Evolutionary conservation across 2,797 vertebrate genomes (phyloP).

Genomic region (Psittacula echo): DNA sequence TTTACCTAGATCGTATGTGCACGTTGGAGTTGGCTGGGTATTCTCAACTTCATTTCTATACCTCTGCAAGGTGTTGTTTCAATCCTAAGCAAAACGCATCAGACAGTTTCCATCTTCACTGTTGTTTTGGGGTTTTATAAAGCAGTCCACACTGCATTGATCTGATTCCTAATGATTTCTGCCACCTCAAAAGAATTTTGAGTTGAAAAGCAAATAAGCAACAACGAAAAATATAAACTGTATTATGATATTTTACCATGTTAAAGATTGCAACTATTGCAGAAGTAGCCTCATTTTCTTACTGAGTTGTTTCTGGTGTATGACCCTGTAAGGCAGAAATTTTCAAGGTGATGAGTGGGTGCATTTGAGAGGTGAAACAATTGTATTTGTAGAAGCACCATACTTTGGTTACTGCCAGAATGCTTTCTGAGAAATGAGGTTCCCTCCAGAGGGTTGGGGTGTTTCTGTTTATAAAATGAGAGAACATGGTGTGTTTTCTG

Average conservation of each 20-base stretch:
- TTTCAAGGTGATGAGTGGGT: not conserved
- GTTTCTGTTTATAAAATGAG: not conserved
- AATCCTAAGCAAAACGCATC: not conserved
- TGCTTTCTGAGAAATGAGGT: not conserved
- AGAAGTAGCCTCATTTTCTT: not conserved
- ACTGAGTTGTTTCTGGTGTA: not conserved
- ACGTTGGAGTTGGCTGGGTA: not conserved
- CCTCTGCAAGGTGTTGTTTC: not conserved
- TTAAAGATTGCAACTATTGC: not conserved
- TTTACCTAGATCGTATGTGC: not conserved
- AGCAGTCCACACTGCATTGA: not conserved
- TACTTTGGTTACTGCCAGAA: not conserved
- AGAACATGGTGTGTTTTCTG: not conserved
- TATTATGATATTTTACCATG: not conserved
- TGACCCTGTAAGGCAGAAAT: not conserved
- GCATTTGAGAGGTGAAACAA: not conserved
- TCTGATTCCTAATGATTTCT: not conserved
- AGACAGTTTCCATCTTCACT: not conserved
- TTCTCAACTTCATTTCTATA: not conserved
- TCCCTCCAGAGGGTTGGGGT: rapidly evolving
- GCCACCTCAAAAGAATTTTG: not conserved
- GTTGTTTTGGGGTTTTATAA: not conserved
- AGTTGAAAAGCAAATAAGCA: not conserved
- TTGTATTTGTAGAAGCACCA: not conserved
- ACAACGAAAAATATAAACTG: not conserved